phyloP scores from a whole-genome alignment of 2,113 vertebrate species.

The Theristicus caerulescens region DNA sequence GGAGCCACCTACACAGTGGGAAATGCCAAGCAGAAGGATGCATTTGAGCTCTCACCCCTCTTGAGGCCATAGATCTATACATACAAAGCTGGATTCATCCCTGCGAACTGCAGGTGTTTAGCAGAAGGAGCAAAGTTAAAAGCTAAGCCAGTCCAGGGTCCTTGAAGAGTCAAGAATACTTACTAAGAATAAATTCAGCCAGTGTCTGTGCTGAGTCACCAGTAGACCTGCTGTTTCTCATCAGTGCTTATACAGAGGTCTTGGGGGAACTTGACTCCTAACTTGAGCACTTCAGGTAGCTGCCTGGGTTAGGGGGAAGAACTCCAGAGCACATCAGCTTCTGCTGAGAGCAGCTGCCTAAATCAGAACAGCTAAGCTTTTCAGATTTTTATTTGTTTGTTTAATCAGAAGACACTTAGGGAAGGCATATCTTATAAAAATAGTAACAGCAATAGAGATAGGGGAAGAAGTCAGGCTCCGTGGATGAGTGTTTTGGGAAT shows the following conservation, averaged over 20 bases:
- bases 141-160: not conserved
- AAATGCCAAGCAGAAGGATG: not conserved
- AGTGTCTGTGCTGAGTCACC: not conserved
- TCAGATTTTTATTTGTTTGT: not conserved
- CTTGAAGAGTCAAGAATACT: not conserved
- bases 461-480: not conserved
- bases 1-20: not conserved
- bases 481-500: not conserved
- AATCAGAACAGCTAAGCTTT: not conserved
- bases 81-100: not conserved
- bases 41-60: not conserved
- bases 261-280: not conserved
- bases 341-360: not conserved
- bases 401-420: not conserved
- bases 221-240: not conserved
- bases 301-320: not conserved
- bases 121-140: not conserved
- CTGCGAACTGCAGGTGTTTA: not conserved
- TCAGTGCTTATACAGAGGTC: not conserved
- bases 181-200: not conserved
- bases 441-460: not conserved
- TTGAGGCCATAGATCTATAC: not conserved
- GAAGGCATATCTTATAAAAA: not conserved
- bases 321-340: not conserved
- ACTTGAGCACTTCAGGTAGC: not conserved